Base-by-base conservation (phyloP, 2,113 vertebrate species). In the Callipepla squamata region DNA sequence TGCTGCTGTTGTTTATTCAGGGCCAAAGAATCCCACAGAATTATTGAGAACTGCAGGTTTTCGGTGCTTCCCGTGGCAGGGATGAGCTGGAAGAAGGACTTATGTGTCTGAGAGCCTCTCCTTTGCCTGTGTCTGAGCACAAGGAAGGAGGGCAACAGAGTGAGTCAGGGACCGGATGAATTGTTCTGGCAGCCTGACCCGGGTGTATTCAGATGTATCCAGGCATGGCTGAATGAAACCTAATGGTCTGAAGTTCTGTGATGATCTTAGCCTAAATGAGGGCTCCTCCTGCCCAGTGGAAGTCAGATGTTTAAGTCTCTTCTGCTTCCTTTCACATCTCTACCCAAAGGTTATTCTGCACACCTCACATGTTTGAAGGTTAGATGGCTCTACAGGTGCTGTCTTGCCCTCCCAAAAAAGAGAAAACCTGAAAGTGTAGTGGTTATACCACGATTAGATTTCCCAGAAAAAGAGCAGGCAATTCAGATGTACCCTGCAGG, bases 101-200 rank as follows among this genome's bases (percentile, higher is more conserved):
- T 19, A 8, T 8, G 28, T 68, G n/a, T 51, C 69, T 36, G 36
- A 3, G 77, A 76, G 68, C 22, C 13, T 57, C n/a, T 67, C 47
- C 58, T 63, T 38, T 50, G 79, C 44, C 65, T 0, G 20, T 20
- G 61, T 9, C 36, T 47, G 74, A 51, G 73, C 19, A 6, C 18
- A 45, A 18, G 79, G 80, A 83, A 67, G 89, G 80, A 93, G 80
- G 36, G 23, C 72, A 34, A 17, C 65, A 19, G 42, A 8, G 8
- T 40, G 61, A 86, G 57, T 80, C 80, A 67, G 1, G 34, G 47
- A 1, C 65, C 32, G 68, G 1, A 7, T 40, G 59, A 78, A 80
- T 86, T 34, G 50, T 32, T 84, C 73, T 83, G 89, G 63, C 83
- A 90, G 80, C 92, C 76, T 84, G 91, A 74, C 86, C 83, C 57